Conservation (phyloP, 2,888 invertebrate genomes). For the Alloplasta piceator region DNA sequence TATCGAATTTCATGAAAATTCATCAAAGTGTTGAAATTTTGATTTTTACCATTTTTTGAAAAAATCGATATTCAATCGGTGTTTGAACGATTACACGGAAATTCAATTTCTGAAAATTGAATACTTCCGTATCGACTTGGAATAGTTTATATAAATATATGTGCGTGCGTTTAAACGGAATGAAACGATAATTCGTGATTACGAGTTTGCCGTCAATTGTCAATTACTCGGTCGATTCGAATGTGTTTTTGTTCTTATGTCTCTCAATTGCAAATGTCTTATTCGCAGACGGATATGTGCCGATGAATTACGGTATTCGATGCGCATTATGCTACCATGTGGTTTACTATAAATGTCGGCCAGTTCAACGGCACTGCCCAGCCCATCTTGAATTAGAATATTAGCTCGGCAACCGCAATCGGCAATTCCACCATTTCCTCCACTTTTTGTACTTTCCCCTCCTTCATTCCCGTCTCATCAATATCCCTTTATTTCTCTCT, state of each 20-base stretch:
- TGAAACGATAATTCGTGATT: conserved; percentile 17
- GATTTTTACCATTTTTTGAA: no score
- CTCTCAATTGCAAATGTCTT: conserved; percentile 55
- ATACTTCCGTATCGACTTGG: no score
- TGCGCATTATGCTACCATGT: conserved; percentile 40
- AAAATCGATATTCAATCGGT: no score
- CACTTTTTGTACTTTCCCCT: background rate
- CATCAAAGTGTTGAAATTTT: no score
- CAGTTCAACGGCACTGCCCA: conserved; percentile 78
- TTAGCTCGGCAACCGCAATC: conserved; percentile 75
- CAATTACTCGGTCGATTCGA: conserved; percentile 53
- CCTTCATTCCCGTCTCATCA: no score
- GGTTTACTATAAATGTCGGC: conserved; percentile 54
- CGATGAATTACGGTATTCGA: conserved; percentile 61
- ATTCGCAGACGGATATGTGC: conserved; percentile 19
- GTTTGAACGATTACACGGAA: no score
- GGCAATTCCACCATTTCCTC: conserved; percentile 59
- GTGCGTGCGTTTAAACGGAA: no score
- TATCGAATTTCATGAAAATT: no score
- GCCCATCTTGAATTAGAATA: conserved; percentile 79
- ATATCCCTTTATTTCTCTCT: no score
- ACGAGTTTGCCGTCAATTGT: conserved; percentile 31
- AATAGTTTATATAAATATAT: no score
- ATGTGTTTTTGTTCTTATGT: conserved; percentile 16
- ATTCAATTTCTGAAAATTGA: no score